Conservation (phyloP, 2,113 vertebrate genomes). For the Chloropsis cyanopogon region DNA sequence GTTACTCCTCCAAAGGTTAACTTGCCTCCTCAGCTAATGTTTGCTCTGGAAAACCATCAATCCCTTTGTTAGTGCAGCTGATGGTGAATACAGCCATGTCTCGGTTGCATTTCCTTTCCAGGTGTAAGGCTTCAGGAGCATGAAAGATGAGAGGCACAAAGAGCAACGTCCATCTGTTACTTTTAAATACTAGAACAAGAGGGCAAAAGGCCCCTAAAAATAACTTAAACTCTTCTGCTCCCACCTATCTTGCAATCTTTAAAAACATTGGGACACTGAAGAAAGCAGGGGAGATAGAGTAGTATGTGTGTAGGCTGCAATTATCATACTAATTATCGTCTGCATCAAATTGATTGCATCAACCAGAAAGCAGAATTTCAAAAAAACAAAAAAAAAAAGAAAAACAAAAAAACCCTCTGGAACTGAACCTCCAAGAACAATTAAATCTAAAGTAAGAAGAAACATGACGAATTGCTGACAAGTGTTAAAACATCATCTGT, state of each 20-base stretch:
- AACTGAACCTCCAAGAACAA: conserved; percentile 22
- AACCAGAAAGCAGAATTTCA: background rate
- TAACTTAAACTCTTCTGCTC: conserved; percentile 15
- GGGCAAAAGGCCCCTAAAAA: background rate
- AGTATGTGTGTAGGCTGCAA: background rate
- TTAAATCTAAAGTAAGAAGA: background rate
- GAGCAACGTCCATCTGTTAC: background rate
- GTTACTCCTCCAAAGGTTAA: background rate
- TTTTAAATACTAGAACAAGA: background rate
- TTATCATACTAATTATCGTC: background rate
- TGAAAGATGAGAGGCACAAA: background rate
- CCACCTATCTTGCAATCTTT: background rate
- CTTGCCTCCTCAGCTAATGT: background rate
- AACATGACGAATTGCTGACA: background rate
- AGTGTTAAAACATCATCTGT: conserved; percentile 20
- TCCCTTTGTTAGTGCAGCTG: background rate
- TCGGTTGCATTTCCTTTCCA: background rate
- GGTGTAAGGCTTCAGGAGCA: conserved; percentile 18
- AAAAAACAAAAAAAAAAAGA: background rate
- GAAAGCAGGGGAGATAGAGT: rapidly evolving
- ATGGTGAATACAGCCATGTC: background rate
- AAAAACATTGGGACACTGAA: background rate
- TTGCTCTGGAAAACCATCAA: conserved; percentile 39
- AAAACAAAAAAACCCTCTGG: background rate
- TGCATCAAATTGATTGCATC: background rate